A percentile compares a stretch with the other conserved stretches of the same genome.
Conservation (phyloP, 2,113 vertebrate genomes). For the Ctenomys sociabilis region DNA sequence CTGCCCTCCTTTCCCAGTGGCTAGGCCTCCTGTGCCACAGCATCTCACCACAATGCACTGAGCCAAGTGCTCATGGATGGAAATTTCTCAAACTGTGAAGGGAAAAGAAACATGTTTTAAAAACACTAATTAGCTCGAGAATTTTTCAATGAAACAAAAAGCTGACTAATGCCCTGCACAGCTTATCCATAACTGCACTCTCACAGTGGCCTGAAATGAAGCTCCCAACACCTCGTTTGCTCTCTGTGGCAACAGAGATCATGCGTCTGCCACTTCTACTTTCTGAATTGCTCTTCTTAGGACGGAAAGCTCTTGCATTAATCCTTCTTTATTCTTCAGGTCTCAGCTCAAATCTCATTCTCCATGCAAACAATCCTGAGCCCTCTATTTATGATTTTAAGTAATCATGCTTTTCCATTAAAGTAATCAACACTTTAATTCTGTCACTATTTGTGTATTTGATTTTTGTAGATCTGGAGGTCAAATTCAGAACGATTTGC, state of each 20-base stretch:
- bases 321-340: neutral
- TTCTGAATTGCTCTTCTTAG: neutral
- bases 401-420: neutral
- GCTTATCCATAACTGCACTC: neutral
- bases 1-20: no score
- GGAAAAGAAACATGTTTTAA: neutral
- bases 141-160: neutral
- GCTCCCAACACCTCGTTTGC: neutral
- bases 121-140: neutral
- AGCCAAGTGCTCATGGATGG: neutral
- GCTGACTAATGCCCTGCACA: neutral
- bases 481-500: neutral
- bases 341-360: neutral
- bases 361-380: neutral
- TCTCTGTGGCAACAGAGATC: neutral
- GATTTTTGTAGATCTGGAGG: neutral
- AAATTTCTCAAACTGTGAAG: neutral
- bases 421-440: neutral
- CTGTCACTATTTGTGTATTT: neutral
- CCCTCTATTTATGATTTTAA: neutral
- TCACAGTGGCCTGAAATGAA: neutral
- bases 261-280: neutral
- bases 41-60: neutral
- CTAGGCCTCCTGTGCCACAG: neutral
- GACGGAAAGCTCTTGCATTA: neutral